These are phyloP conservation scores for Capromys pilorides DNA, from an alignment of 2,797 vertebrate genomes.

Conservation along the genomic window DNA sequence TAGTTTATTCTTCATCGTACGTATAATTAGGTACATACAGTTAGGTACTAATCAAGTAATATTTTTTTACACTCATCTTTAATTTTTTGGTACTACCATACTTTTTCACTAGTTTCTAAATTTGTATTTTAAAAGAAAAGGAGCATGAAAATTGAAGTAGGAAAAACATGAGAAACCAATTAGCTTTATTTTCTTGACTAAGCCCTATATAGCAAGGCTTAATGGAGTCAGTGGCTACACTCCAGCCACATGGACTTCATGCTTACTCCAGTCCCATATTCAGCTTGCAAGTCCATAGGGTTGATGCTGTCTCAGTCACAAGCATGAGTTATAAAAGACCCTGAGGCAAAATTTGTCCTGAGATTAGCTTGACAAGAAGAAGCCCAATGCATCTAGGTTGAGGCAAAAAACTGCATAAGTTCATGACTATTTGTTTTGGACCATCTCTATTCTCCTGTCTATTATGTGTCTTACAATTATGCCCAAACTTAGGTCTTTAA, in stretches of 20 bases:
- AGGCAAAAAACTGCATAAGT: not conserved
- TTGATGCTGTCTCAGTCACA: not conserved
- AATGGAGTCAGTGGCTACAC: not conserved
- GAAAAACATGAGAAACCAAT: not conserved
- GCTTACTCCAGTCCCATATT: not conserved
- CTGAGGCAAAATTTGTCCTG: not conserved
- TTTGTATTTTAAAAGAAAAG: conserved; percentile 41
- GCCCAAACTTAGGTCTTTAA: not conserved
- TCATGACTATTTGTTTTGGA: not conserved
- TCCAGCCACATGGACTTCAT: not conserved
- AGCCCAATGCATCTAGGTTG: not conserved
- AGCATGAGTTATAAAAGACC: not conserved
- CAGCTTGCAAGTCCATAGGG: not conserved
- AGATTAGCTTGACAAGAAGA: not conserved
- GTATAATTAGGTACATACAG: not conserved
- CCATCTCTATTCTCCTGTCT: not conserved
- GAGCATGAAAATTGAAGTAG: not conserved
- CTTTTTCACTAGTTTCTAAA: not conserved
- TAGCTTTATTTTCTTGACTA: not conserved
- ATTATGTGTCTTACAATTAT: not conserved
- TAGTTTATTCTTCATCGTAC: not conserved
- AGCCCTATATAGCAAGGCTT: not conserved
- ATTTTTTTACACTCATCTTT: not conserved
- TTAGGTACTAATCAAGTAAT: not conserved
- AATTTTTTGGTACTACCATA: not conserved